A percentile compares a stretch with the other conserved stretches of the same genome.
Evolutionary conservation across 2,888 invertebrate genomes (phyloP).

Genomic region (Syritta pipiens): DNA sequence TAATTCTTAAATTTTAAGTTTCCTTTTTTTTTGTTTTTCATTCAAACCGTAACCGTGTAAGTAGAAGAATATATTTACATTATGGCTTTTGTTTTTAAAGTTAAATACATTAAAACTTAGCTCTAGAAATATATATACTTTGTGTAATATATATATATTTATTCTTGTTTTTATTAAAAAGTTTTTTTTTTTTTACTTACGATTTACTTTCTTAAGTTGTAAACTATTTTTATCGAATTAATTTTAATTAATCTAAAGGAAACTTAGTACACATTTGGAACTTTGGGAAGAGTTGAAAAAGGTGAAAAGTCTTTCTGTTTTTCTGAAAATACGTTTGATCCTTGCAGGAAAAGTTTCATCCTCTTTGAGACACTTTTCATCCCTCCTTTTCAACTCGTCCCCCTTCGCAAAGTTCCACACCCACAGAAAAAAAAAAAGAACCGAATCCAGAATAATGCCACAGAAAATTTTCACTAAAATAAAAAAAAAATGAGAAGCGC

Average conservation of each 20-base stretch:
- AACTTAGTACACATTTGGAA: not conserved
- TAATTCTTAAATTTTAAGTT: conserved; percentile 28
- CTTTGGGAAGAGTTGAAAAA: not conserved
- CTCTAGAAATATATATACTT: conserved; percentile 58
- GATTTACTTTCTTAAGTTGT: conserved; percentile 4
- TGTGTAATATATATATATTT: conserved; percentile 22
- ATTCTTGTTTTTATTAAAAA: conserved; percentile 38
- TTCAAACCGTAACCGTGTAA: conserved; percentile 52
- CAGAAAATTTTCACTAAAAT: not conserved
- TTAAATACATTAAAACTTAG: conserved; percentile 52
- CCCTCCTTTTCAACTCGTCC: no score
- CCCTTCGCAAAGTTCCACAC: not conserved
- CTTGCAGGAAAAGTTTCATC: not conserved
- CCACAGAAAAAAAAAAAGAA: no score
- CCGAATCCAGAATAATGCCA: conserved; percentile 16
- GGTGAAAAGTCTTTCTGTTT: no score
- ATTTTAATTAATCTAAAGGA: conserved; percentile 18
- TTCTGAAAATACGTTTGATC: no score
- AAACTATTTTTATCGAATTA: conserved; percentile 13
- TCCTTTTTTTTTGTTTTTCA: conserved; percentile 14
- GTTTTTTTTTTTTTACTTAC: conserved; percentile 1
- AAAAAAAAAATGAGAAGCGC: no score
- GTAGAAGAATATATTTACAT: conserved; percentile 69
- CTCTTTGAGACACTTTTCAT: not conserved
- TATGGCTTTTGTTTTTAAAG: conserved; percentile 19